Evolutionary conservation across 2,113 vertebrate genomes (phyloP).

Genomic region (Phainopepla nitens): DNA sequence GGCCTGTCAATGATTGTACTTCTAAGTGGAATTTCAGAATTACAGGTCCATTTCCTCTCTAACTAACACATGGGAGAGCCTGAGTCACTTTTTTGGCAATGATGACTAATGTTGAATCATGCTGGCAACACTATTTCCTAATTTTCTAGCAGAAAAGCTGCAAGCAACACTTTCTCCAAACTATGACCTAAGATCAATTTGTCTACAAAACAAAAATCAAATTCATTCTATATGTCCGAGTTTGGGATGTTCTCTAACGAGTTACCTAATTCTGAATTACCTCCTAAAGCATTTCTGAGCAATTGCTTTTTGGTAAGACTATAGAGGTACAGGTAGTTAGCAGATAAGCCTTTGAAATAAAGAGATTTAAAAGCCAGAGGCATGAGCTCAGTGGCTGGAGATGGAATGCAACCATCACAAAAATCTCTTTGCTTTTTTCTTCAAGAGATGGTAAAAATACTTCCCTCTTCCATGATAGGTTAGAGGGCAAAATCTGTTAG

Average conservation of each 20-base stretch:
- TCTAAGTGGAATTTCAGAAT: background rate
- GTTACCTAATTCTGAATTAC: background rate
- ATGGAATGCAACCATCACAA: background rate
- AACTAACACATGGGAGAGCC: background rate
- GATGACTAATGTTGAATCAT: background rate
- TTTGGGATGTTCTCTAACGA: background rate
- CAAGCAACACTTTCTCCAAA: background rate
- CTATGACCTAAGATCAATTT: background rate
- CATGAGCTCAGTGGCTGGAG: background rate
- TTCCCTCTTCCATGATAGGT: background rate
- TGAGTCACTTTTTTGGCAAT: background rate
- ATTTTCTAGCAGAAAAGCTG: background rate
- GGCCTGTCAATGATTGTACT: background rate
- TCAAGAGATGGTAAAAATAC: background rate
- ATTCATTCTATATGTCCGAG: background rate
- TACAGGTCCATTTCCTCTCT: background rate
- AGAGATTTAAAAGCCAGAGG: background rate
- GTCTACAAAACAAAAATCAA: background rate
- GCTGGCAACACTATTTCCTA: background rate
- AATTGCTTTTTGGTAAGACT: slow-evolving; percentile 5
- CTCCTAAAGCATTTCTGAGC: slow-evolving; percentile 8
- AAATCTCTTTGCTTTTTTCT: background rate
- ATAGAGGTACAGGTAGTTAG: background rate
- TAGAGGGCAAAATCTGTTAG: background rate
- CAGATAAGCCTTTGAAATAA: background rate